Evolutionary conservation across 2,888 invertebrate genomes (phyloP).

Genomic region (Euspilapteryx auroguttella): DNA sequence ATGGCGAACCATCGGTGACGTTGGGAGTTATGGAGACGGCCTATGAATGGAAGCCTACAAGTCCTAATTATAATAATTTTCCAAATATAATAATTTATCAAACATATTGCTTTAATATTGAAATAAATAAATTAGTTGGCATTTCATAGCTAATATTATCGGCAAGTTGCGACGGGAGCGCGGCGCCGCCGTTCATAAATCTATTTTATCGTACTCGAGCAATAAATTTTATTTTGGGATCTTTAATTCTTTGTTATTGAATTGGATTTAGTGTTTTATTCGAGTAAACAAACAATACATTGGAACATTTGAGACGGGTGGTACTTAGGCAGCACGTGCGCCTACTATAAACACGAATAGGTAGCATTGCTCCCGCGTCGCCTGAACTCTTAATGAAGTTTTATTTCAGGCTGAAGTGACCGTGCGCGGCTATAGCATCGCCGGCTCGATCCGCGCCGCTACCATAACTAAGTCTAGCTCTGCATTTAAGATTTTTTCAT

Average conservation of each 20-base stretch:
- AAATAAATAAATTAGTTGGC: constrained; percentile 1
- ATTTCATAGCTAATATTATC: constrained; percentile 31
- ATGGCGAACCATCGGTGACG: no score
- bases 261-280: constrained; percentile 62
- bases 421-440: no score
- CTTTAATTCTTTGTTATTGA: constrained; percentile 63
- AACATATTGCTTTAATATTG: no score
- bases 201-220: constrained; percentile 58
- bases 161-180: constrained; percentile 14
- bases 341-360: constrained; percentile 24
- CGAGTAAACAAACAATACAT: constrained; percentile 59
- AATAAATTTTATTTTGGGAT: constrained; percentile 62
- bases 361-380: constrained; percentile 22
- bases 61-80: no score
- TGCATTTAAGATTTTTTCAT: no score
- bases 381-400: constrained; percentile 32
- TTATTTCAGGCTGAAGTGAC: constrained; percentile 55
- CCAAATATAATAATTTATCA: no score
- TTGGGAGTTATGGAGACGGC: no score
- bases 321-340: constrained; percentile 50
- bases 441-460: no score
- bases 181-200: constrained; percentile 45
- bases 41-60: no score
- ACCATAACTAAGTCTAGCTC: no score
- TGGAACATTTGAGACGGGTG: constrained; percentile 41